phyloP scores from a whole-genome alignment of 2,888 invertebrate genomes.

The Apoderus coryli region DNA sequence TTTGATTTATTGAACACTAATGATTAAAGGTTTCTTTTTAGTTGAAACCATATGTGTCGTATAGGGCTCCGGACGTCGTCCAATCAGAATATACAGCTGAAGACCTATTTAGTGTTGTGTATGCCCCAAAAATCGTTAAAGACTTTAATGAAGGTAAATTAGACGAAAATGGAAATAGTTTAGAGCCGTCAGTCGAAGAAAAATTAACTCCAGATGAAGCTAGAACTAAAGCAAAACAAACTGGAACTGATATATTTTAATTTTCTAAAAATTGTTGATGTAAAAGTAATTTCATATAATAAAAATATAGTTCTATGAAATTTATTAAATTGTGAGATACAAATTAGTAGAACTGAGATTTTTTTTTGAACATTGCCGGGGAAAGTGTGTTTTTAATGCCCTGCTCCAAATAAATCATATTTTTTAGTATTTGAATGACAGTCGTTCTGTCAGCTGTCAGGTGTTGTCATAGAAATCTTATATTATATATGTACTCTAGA shows the following conservation, averaged over 20 bases:
- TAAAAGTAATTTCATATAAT: conserved; percentile 6
- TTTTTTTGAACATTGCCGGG: too few relatives aligned
- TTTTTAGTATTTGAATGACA: too few relatives aligned
- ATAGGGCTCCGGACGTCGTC: conserved; percentile 56
- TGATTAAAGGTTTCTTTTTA: conserved; percentile 26
- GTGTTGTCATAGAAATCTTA: too few relatives aligned
- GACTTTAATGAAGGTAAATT: conserved; percentile 62
- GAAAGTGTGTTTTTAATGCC: too few relatives aligned
- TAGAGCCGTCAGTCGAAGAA: conserved; percentile 60
- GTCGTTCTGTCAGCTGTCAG: too few relatives aligned
- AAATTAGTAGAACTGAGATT: too few relatives aligned
- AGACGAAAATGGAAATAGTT: conserved; percentile 48
- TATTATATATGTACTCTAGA: too few relatives aligned
- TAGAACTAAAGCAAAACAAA: conserved; percentile 48
- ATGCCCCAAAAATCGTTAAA: conserved; percentile 60
- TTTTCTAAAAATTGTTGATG: conserved; percentile 11
- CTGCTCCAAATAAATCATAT: too few relatives aligned
- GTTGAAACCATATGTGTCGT: conserved; percentile 91
- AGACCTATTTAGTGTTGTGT: conserved; percentile 69
- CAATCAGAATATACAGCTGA: conserved; percentile 73
- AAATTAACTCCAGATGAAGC: conserved; percentile 59
- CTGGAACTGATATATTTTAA: conserved; percentile 69
- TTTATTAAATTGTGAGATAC: too few relatives aligned
- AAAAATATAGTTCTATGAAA: too few relatives aligned
- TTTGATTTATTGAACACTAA: neutral